Conservation (phyloP, 2,113 vertebrate genomes). For the Tetraodon nigroviridis region DNA sequence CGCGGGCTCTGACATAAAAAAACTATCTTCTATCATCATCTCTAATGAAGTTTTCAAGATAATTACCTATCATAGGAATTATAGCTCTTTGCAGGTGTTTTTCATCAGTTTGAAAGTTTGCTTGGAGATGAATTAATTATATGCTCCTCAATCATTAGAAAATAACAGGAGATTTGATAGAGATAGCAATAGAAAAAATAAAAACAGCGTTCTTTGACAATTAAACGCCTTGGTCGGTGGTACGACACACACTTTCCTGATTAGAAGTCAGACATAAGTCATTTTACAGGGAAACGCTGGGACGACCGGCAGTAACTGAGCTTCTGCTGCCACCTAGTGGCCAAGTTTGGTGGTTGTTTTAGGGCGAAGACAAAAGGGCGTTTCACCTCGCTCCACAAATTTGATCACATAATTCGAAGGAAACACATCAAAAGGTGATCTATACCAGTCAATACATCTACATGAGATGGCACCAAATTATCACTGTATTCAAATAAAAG, state of each 20-base stretch:
- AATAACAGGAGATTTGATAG: no score
- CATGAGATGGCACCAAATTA: neutral
- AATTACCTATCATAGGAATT: neutral
- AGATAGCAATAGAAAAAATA: no score
- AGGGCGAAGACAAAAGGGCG: neutral
- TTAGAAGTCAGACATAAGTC: neutral
- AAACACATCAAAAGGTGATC: neutral
- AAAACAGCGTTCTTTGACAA: no score
- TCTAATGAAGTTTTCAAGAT: neutral
- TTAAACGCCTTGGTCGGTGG: no score
- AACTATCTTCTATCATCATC: slow-evolving; percentile 1
- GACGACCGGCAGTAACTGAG: slow-evolving; percentile 4
- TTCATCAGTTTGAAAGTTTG: neutral
- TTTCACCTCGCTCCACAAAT: no score
- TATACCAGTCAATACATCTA: no score
- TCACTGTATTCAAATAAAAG: neutral
- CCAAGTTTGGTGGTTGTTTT: neutral
- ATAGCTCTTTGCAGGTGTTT: neutral
- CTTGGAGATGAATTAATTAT: neutral
- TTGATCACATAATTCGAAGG: neutral
- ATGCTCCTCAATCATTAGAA: no score
- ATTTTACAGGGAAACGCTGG: neutral
- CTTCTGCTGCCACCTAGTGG: slow-evolving; percentile 71
- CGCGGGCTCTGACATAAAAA: slow-evolving; percentile 29
- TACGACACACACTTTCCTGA: no score